Evolutionary conservation across 2,888 invertebrate species (phyloP).

Genomic region (Desoria tigrina): DNA sequence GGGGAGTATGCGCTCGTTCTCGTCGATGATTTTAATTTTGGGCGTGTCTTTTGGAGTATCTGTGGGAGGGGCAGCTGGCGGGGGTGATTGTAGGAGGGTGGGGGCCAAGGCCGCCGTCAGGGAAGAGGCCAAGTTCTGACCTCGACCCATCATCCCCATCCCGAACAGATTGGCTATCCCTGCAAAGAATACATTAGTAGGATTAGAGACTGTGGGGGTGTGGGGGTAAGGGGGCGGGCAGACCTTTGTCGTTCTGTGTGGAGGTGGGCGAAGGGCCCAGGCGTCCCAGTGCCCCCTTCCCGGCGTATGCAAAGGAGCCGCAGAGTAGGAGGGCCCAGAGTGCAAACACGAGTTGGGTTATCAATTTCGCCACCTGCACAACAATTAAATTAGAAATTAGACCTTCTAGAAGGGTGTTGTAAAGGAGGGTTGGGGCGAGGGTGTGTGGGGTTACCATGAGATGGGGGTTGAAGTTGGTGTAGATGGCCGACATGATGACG

Average conservation of each 20-base stretch:
- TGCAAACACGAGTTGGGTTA: constrained; percentile 62
- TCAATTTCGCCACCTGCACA: constrained; percentile 58
- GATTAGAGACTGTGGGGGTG: too few species aligned
- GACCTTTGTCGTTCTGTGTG: too few species aligned
- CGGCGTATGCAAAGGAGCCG: constrained; percentile 62
- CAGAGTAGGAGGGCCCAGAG: constrained; percentile 63
- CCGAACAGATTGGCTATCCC: constrained; percentile 45
- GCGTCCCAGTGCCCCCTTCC: too few species aligned
- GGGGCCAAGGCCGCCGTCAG: constrained; percentile 62
- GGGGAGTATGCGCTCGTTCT: constrained; percentile 56
- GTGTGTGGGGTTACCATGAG: constrained; percentile 41
- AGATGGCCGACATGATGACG: constrained; percentile 60
- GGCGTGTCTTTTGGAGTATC: constrained; percentile 17
- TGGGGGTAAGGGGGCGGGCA: too few species aligned
- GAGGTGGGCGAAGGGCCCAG: too few species aligned
- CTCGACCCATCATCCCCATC: constrained; percentile 56
- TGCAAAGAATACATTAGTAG: constrained; percentile 16
- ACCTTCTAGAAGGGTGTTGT: not conserved
- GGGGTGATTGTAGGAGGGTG: constrained; percentile 56
- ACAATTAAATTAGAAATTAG: not conserved
- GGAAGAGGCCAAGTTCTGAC: constrained; percentile 62
- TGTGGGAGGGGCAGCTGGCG: not conserved
- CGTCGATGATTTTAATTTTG: constrained; percentile 58
- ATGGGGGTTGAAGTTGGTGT: constrained; percentile 58
- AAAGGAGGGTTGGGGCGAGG: not conserved